Evolutionary conservation across 2,888 invertebrate species (phyloP).

Genomic region (Steinernema hermaphroditum): DNA sequence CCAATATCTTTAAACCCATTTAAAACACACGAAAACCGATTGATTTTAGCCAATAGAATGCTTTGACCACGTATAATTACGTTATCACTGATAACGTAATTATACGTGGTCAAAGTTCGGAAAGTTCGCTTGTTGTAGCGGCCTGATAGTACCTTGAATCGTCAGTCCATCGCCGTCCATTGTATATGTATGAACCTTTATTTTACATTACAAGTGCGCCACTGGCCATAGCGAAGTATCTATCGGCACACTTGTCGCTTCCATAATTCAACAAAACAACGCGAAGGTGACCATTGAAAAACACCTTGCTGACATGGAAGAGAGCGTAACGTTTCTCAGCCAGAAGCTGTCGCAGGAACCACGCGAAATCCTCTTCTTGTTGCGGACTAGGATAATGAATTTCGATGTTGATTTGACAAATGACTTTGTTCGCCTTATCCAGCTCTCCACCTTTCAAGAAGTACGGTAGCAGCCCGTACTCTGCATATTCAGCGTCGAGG

Average conservation of each 20-base stretch:
- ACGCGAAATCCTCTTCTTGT: not conserved
- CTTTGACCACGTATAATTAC: no score
- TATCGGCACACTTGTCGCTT: not conserved
- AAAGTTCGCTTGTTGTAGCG: no score
- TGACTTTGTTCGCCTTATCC: not conserved
- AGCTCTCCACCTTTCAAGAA: not conserved
- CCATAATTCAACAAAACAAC: not conserved
- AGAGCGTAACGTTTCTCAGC: not conserved
- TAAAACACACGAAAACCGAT: no score
- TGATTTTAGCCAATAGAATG: no score
- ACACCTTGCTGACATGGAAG: not conserved
- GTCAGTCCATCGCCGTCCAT: no score
- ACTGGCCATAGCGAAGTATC: no score
- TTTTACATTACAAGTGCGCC: no score
- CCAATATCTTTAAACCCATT: no score
- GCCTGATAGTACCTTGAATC: no score
- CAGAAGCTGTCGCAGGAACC: not conserved
- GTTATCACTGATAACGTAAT: no score
- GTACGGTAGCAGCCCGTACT: not conserved
- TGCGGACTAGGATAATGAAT: not conserved
- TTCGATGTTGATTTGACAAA: slow-evolving; percentile 19
- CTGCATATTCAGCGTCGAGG: slow-evolving; percentile 23
- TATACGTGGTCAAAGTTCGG: no score
- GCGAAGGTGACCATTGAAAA: not conserved
- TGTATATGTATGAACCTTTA: no score